phyloP scores from a whole-genome alignment of 2,888 invertebrate species.

The Dendrolimus houi region DNA sequence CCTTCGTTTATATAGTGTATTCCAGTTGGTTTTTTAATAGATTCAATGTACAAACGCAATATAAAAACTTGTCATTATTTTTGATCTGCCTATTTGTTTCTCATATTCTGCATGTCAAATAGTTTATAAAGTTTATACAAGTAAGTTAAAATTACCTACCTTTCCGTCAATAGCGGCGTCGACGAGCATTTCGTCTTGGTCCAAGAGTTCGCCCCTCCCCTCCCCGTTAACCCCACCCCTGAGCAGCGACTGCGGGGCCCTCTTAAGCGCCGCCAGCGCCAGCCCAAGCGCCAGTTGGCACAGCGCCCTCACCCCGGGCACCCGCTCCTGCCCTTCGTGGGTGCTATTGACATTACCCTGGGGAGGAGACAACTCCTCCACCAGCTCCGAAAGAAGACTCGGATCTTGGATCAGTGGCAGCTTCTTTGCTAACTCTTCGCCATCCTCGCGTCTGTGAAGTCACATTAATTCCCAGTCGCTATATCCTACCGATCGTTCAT shows the following conservation, averaged over 20 bases:
- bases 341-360: conserved; percentile 15
- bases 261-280: conserved; percentile 54
- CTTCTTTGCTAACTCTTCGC: conserved; percentile 82
- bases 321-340: conserved; percentile 18
- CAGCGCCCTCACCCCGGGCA: conserved; percentile 40
- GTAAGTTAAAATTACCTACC: too few relatives aligned
- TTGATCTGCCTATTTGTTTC: too few relatives aligned
- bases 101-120: too few relatives aligned
- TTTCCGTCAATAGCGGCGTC: conserved; percentile 86
- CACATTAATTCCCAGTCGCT: too few relatives aligned
- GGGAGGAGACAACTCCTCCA: conserved; percentile 64
- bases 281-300: conserved; percentile 52
- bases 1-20: too few relatives aligned
- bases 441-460: conserved; percentile 79
- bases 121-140: too few relatives aligned
- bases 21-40: too few relatives aligned
- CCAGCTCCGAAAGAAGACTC: conserved; percentile 69
- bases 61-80: too few relatives aligned
- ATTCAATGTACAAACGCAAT: too few relatives aligned
- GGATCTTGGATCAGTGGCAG: conserved; percentile 80
- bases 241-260: conserved; percentile 55
- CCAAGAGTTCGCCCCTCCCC: conserved; percentile 56
- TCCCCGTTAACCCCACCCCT: conserved; percentile 17
- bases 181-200: conserved; percentile 87
- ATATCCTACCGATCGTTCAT: too few relatives aligned